Evolutionary conservation across 2,888 invertebrate species (phyloP).

Genomic region (Deilephila porcellus): DNA sequence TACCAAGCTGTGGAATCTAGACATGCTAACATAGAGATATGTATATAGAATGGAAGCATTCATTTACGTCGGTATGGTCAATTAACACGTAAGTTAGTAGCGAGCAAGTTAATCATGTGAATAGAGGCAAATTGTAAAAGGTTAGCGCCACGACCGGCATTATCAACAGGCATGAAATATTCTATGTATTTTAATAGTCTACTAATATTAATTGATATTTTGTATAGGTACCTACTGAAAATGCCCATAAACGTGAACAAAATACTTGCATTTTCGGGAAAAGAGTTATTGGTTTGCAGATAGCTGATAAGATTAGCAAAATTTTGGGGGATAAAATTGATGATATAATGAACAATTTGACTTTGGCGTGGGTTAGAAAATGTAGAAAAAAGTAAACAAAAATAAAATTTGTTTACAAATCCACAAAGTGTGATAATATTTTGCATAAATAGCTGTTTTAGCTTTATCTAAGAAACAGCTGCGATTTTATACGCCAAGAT

Average conservation of each 20-base stretch:
- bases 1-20: too few relatives aligned
- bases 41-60: not conserved
- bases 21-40: not conserved
- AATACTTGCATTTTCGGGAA: too few relatives aligned
- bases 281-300: too few relatives aligned
- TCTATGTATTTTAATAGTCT: not conserved
- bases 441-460: not conserved
- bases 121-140: not conserved
- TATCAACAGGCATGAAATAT: not conserved
- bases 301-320: too few relatives aligned
- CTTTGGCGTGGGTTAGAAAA: too few relatives aligned
- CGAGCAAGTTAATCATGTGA: not conserved
- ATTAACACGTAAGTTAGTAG: not conserved
- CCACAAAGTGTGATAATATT: not conserved
- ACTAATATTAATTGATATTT: too few relatives aligned
- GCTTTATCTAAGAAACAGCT: not conserved
- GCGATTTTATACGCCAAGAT: not conserved
- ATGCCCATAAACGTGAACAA: too few relatives aligned
- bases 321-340: too few relatives aligned
- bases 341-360: too few relatives aligned
- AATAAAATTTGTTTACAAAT: not conserved
- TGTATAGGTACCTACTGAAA: too few relatives aligned
- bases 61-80: not conserved
- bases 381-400: not conserved
- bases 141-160: not conserved